Conservation (phyloP, 2,113 vertebrate species). For the Coptodon rendalli region DNA sequence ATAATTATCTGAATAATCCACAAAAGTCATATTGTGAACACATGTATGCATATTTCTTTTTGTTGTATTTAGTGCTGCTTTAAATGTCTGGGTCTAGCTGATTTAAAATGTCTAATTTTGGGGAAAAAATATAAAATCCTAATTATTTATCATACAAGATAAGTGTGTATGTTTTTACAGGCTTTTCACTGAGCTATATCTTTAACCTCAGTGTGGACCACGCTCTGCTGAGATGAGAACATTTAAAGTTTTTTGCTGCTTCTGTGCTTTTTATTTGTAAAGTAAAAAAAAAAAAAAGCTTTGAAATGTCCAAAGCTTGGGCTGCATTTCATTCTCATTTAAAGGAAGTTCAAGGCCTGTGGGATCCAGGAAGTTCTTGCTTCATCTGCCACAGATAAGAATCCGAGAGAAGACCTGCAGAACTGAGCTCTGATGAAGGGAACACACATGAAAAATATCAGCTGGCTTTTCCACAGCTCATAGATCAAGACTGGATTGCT, state of each 20-base stretch:
- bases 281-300: background rate
- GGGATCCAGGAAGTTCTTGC: constrained; percentile 1
- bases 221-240: background rate
- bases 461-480: background rate
- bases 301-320: background rate
- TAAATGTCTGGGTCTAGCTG: background rate
- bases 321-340: background rate
- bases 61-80: background rate
- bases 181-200: background rate
- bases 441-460: constrained; percentile 26
- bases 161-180: background rate
- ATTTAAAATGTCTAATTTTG: background rate
- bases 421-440: constrained; percentile 3
- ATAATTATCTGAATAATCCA: background rate
- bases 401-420: background rate
- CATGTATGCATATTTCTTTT: background rate
- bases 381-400: constrained; percentile 41
- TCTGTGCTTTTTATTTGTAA: background rate
- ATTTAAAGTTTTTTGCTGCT: background rate
- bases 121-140: background rate
- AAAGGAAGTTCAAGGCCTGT: constrained; percentile 8
- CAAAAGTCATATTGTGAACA: background rate
- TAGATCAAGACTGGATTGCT: background rate
- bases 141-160: background rate
- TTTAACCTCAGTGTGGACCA: background rate